Conservation (phyloP, 1,140 invertebrate genomes). For the Nixonia krombeini region DNA sequence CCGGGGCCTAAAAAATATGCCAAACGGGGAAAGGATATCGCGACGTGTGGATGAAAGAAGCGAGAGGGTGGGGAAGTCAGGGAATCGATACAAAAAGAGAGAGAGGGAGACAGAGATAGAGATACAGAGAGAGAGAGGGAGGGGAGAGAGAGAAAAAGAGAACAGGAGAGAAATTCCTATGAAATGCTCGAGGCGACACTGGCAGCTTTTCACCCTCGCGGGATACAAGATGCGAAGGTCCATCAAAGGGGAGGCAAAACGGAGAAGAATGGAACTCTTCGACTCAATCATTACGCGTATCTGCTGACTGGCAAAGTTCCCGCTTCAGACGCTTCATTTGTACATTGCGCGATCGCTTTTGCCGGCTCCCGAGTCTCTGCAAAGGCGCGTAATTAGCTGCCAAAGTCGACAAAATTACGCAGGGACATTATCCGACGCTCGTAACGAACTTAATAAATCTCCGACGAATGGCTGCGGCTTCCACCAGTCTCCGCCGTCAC, state of each 20-base stretch:
- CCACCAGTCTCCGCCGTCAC: no score
- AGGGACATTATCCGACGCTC: no score
- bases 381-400: no score
- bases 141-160: constrained; percentile 19
- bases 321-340: background rate
- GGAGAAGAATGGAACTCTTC: constrained; percentile 32
- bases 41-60: constrained; percentile 23
- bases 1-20: constrained; percentile 23
- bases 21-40: constrained; percentile 23
- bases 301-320: constrained; percentile 7
- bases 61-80: background rate
- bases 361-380: no score
- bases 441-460: no score
- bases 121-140: constrained; percentile 20
- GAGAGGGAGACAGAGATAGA: constrained; percentile 27
- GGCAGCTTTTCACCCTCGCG: constrained; percentile 15
- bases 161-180: constrained; percentile 36
- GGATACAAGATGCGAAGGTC: constrained; percentile 23
- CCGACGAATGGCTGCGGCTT: no score
- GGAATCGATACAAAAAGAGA: no score
- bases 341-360: no score
- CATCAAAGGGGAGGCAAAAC: constrained; percentile 30
- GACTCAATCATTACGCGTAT: constrained; percentile 16
- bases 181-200: constrained; percentile 31
- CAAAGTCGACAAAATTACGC: no score